phyloP scores from a whole-genome alignment of 2,797 vertebrate species.

The Lepus townsendii region DNA sequence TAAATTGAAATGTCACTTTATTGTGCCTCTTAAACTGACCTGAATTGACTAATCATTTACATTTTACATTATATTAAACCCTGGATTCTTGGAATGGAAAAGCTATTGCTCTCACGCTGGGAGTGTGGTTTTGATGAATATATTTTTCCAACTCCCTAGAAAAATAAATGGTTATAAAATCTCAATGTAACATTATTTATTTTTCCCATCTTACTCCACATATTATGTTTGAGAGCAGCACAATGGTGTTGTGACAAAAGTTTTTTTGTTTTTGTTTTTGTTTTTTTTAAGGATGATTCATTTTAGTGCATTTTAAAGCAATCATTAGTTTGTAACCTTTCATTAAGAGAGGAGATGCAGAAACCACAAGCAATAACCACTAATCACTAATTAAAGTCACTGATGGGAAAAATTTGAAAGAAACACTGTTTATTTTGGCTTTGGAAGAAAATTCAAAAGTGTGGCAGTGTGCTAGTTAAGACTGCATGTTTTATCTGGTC shows the following conservation, averaged over 20 bases:
- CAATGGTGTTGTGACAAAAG: background rate
- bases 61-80: conserved; percentile 72
- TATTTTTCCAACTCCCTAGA: conserved; percentile 2
- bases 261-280: background rate
- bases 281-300: conserved; percentile 39
- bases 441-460: conserved; percentile 66
- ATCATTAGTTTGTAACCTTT: conserved; percentile 54
- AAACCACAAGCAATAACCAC: background rate
- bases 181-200: conserved; percentile 14
- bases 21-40: conserved; percentile 68
- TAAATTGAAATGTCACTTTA: conserved; percentile 72
- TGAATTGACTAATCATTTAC: conserved; percentile 67
- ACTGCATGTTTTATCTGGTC: conserved; percentile 46
- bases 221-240: conserved; percentile 30
- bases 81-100: conserved; percentile 55
- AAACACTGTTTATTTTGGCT: conserved; percentile 56
- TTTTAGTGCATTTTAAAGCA: conserved; percentile 28
- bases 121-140: conserved; percentile 16
- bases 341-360: conserved; percentile 22
- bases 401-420: conserved; percentile 78
- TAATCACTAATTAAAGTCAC: conserved; percentile 59
- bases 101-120: background rate
- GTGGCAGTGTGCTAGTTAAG: conserved; percentile 25
- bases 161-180: conserved; percentile 54
- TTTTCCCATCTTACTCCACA: conserved; percentile 20